Percentiles rank a stretch among this genome's conserved stretches.
These are phyloP conservation scores for Lypha dubia DNA, from an alignment of 2,888 invertebrate genomes.

Conservation along the genomic window DNA sequence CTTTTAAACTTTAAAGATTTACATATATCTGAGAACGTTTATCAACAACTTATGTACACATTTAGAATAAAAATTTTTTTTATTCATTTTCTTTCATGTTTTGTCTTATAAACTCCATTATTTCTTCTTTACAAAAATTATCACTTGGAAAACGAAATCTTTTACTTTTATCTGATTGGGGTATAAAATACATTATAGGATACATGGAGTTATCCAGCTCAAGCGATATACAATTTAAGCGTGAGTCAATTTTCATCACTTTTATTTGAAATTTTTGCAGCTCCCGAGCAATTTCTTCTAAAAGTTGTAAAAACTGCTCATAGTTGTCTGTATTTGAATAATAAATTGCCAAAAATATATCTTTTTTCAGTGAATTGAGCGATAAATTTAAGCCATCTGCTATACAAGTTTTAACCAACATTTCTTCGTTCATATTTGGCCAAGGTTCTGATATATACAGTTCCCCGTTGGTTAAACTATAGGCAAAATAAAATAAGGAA, in stretches of 20 bases:
- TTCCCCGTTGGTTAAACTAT: slow-evolving; percentile 32
- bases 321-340: slow-evolving; percentile 26
- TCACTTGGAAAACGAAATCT: slow-evolving; percentile 11
- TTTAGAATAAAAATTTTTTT: not conserved
- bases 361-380: slow-evolving; percentile 30
- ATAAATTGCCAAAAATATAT: slow-evolving; percentile 58
- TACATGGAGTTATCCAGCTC: slow-evolving; percentile 48
- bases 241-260: slow-evolving; percentile 55
- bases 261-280: slow-evolving; percentile 15
- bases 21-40: not conserved
- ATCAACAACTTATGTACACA: not conserved
- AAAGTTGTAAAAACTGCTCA: slow-evolving; percentile 21
- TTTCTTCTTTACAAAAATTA: slow-evolving; percentile 27
- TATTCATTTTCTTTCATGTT: slow-evolving; percentile 34
- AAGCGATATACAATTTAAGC: slow-evolving; percentile 50
- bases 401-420: slow-evolving; percentile 52
- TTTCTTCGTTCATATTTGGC: slow-evolving; percentile 18
- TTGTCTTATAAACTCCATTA: slow-evolving; percentile 40
- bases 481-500: slow-evolving; percentile 46
- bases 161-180: slow-evolving; percentile 39
- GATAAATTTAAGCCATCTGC: slow-evolving; percentile 51
- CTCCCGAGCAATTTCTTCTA: slow-evolving; percentile 29
- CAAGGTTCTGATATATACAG: slow-evolving; percentile 53
- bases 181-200: slow-evolving; percentile 62
- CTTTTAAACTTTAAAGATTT: not conserved